A percentile compares a stretch with the other conserved stretches of the same genome.
phyloP scores from a whole-genome alignment of 2,113 vertebrate species.

The Silurus meridionalis region DNA sequence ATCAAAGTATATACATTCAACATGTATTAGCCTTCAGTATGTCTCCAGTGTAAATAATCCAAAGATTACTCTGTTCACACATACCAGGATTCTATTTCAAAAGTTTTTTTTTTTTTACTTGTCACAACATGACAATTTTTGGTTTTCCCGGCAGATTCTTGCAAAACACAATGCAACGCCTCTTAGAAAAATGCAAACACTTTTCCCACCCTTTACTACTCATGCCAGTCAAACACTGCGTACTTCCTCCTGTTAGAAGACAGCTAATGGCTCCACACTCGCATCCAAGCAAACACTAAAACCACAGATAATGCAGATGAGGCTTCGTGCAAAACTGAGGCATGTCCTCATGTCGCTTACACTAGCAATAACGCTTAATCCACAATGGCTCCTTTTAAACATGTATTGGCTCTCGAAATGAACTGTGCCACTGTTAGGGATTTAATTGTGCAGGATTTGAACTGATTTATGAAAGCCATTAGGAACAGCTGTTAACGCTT shows the following conservation, averaged over 20 bases:
- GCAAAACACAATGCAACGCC: constrained; percentile 2
- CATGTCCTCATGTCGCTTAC: background rate
- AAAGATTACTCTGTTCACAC: background rate
- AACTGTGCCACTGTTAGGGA: background rate
- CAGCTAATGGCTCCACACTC: background rate
- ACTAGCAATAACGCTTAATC: background rate
- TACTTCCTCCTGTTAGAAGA: constrained; percentile 10
- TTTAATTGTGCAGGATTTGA: background rate
- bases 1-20: background rate
- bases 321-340: background rate
- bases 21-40: background rate
- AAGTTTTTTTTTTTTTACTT: no score
- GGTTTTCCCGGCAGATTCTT: constrained; percentile 2
- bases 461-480: constrained; percentile 1
- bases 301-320: background rate
- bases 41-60: background rate
- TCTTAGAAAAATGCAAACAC: background rate
- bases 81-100: background rate
- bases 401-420: constrained; percentile 8
- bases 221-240: background rate
- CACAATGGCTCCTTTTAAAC: constrained; percentile 12
- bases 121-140: background rate
- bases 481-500: background rate
- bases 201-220: constrained; percentile 5
- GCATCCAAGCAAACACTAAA: background rate